Percentiles rank a stretch among this genome's conserved stretches.
Conservation (phyloP, 2,113 vertebrate genomes). For the Urocitellus parryii region DNA sequence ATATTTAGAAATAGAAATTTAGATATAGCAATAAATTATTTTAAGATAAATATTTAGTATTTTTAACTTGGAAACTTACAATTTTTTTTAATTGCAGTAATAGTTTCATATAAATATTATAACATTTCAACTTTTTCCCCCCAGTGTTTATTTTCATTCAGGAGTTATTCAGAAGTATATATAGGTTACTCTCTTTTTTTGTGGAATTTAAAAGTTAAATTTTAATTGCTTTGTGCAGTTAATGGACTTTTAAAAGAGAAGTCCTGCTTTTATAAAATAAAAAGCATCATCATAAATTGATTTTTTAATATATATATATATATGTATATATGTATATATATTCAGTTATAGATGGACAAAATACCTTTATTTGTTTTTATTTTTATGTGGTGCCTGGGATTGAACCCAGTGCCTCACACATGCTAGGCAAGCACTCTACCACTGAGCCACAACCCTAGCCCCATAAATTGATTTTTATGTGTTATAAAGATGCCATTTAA, state of each 20-base stretch:
- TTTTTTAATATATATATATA: too few species aligned
- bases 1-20: background rate
- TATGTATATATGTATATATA: too few species aligned
- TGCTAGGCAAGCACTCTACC: too few species aligned
- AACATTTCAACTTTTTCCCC: constrained; percentile 3
- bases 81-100: constrained; percentile 18
- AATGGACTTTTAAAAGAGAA: background rate
- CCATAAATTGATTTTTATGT: constrained; percentile 42
- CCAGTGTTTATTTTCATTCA: constrained; percentile 32
- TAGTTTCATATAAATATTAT: constrained; percentile 24
- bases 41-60: constrained; percentile 14
- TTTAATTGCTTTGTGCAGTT: constrained; percentile 43
- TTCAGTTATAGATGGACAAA: too few species aligned
- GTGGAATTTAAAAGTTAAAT: constrained; percentile 49
- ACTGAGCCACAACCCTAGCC: too few species aligned
- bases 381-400: too few species aligned
- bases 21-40: background rate
- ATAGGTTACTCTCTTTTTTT: background rate
- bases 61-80: constrained; percentile 25
- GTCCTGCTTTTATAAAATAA: background rate
- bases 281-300: background rate
- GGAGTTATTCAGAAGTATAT: constrained; percentile 28
- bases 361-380: too few species aligned
- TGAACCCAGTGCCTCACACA: too few species aligned
- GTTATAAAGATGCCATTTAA: constrained; percentile 34